Evolutionary conservation across 2,888 invertebrate genomes (phyloP), one percentile per base, ranked within the genome.

Genomic region (Dolichopus griseipennis): DNA sequence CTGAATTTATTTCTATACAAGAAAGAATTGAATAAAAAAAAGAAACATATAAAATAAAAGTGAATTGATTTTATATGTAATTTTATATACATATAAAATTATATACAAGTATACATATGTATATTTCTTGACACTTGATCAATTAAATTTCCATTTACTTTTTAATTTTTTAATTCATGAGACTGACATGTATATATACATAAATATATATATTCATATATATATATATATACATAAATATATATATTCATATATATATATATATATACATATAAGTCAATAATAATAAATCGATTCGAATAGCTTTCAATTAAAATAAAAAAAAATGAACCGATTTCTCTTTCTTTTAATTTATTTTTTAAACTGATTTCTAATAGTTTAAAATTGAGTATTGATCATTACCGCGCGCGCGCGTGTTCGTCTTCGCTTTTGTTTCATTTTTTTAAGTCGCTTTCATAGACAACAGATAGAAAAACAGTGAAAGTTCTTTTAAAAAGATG

Each of bases 401-500:
- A 27, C 27, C 27, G 5, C 27, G 27, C 5, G 3, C 5, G 2
- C 27, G 27, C 27, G 27, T 27, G 3, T 27, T 27, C 27, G 5
- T 27, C 27, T 27, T 27, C 5, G 27, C 27, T 5, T 27, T 27
- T 27, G 27, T 27, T 27, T 52, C 12, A 37, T 37, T 37, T 37
- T 7, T 37, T 37, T 37, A 7, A 12, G 8, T 37, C 27, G 2
- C 27, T 27, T 27, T 27, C 27, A 27, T n/a, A n/a, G 9, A 7
- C 9, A 34, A 7, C 9, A 9, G 34, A 7, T 7, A 9, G 34
- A 7, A 52, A 52, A 52, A 52, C 15, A 52, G 52, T 52, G 52
- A 52, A 52, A 52, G 52, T 52, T 52, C 52, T 52, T 52, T 52
- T 18, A 52, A 52, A 52, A 18, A 52, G 52, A 52, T 52, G 52